Base-by-base conservation (phyloP, 2,797 vertebrate species). In the Myotis planiceps region DNA sequence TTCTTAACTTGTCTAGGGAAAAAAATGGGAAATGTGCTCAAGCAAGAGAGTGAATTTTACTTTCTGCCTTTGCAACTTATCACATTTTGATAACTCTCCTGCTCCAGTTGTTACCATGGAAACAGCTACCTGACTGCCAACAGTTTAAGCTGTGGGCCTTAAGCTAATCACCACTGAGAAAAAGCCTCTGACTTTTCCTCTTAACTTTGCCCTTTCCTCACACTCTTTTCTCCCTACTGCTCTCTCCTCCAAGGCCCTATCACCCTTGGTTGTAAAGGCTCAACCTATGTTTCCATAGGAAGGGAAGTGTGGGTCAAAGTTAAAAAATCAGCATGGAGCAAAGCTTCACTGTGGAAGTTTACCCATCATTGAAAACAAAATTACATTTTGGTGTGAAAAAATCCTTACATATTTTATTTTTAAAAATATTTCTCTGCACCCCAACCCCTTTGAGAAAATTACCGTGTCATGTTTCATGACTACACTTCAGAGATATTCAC, bases 361-460 rank as follows among this genome's bases (percentile, higher is more conserved):
- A 86, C 76, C 87, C 96, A 68, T 71, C 60, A 88, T n/a, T 81
- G 84, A 95, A 98, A 97, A 97, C 37, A 69, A 69, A 92, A 95
- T 90, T 88, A 95, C 63, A 94, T 93, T 96, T 97, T 71, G 23
- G 25, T 37, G 9, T 85, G 12, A 60, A 71, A 90, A 93, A 72
- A 34, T 9, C 34, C 42, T 97, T 80, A 72, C 29, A 42, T 53
- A 88, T 14, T 27, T 96, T 68, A 90, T 37, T 92, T 65, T 71
- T 45, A 66, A 84, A 92, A 86, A 89, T 78, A 71, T 90, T 94
- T 75, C 93, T 90, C 53, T 96, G 34, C 3, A 66, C 47, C 49
- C 51, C 0, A 96, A 3, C 6, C 9, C 25, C 12, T 58, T 65
- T 84, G 18, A 51, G 69, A 81, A 90, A 92, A 88, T 82, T 21